Evolutionary conservation across 2,888 invertebrate genomes (phyloP), one percentile per base, ranked within the genome.

Genomic region (Tipula unca): DNA sequence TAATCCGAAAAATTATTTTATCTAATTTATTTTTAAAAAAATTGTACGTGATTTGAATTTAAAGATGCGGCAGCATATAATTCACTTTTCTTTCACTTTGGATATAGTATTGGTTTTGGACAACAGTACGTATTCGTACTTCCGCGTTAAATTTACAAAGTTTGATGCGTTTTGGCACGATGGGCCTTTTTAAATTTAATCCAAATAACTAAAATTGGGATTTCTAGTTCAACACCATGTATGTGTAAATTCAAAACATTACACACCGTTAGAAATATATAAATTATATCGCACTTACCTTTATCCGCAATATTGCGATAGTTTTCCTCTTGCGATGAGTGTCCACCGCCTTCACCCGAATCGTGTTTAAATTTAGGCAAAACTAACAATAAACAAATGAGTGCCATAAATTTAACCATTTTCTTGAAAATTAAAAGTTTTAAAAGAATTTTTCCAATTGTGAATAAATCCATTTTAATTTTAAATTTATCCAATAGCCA

Each of bases 351-450:
- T 32, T 36, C 82, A n/a, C 89, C 89, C 25, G 89, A 89, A 84
- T 90, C 90, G 42, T 88, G 88, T 86, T 90, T 90, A 29, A 95
- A 89, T 89, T 95, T 95, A 0, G 96, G 96, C 87, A 96, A 93
- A 89, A 96, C 95, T 85, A 96, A 90, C 87, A 96, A 90, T 89
- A 96, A 92, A 89, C 94, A 96, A 88, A 96, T 93, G 4, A 95
- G 92, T 0, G 94, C 96, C 82, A 96, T 93, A 90, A 96, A 95
- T 88, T 95, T 95, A 86, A 96, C 94, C 85, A 96, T 93, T 90
- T 96, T 95, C 90, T 96, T 96, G 89, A 96, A 96, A 87, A 96
- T 94, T 3, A 96, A 91, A 85, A 96, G 89, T 89, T 96, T 96
- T 42, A 96, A 90, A 86, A 96, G 88, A 86, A 96, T 93, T 90